Conservation (phyloP, 2,113 vertebrate genomes). For the Taxidea taxus region DNA sequence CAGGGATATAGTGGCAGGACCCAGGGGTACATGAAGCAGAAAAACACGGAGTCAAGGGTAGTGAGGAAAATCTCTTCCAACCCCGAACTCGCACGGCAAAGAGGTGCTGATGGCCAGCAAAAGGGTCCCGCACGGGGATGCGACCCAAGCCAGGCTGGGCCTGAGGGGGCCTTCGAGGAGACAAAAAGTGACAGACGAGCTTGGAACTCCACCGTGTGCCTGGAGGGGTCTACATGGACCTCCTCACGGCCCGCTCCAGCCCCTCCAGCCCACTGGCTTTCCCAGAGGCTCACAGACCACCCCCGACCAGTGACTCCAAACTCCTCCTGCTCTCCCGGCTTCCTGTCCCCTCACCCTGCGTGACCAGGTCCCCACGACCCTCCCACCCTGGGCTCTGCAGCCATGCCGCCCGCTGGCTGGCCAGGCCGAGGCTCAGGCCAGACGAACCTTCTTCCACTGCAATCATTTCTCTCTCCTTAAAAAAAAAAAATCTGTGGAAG, state of each 20-base stretch:
- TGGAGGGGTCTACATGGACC: neutral
- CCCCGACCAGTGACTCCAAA: too few species aligned
- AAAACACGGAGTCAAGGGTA: neutral
- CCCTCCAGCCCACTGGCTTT: too few species aligned
- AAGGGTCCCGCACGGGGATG: neutral
- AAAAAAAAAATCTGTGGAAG: neutral
- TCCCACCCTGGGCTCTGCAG: neutral
- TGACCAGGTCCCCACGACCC: neutral
- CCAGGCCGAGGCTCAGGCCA: neutral
- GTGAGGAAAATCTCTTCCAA: neutral
- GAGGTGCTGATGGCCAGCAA: neutral
- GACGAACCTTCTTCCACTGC: neutral
- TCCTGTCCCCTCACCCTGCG: neutral
- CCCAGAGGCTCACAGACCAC: too few species aligned
- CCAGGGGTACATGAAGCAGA: neutral
- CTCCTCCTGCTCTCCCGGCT: too few species aligned
- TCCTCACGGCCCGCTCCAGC: fast-evolving
- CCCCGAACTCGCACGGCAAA: fast-evolving
- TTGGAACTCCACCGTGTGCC: too few species aligned
- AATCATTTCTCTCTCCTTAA: neutral
- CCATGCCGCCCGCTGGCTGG: fast-evolving
- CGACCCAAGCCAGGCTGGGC: neutral
- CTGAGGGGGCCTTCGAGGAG: neutral
- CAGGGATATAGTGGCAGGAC: neutral
- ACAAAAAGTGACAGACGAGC: neutral